Evolutionary conservation across 2,888 invertebrate genomes (phyloP), one percentile per base, ranked within the genome.

Genomic region (Priocnemis perturbator): DNA sequence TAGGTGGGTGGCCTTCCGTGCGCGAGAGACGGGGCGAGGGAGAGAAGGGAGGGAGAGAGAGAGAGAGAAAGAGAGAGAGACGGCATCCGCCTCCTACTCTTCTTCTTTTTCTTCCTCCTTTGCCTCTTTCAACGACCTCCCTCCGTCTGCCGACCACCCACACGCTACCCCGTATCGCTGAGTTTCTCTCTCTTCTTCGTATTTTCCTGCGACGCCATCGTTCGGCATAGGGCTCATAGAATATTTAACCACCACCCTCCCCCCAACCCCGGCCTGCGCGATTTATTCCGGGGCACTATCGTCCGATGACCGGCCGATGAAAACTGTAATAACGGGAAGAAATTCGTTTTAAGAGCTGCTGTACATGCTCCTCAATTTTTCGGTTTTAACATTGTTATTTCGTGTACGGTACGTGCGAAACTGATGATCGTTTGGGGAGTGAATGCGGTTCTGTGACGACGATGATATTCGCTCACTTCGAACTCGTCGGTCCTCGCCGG

Each of bases 101-200:
- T 76, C 70, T 37, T 44, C 37, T 56, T 62, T 48, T 47, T 65
- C 57, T 62, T 73, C 68, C 68, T 47, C 56, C 48, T 30, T 44
- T 47, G 64, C 68, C 67, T 74, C 60, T 65, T 67, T 69, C 74
- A 62, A 65, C 60, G 71, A 67, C 75, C 71, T 72, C 69, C 67
- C 37, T 37, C 37, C 37, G 37, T 37, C 37, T 37, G 7, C 37
- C 37, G 37, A 66, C 71, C 71, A 70, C 76, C 70, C 74, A 63
- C 74, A 59, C 63, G 17, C 19, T 2, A 9, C 50, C 19, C 50
- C 50, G 19, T 50, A 50, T 19, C 50, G 66, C 62, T 21, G n/a
- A 17, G 47, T 21, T 61, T 69, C 60, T 56, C 17, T 26, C 53
- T 15, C 26, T 45, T 4, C 44, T 52, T 17, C 68, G 44, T 59